A percentile compares a stretch with the other conserved stretches of the same genome.
Evolutionary conservation across 2,797 vertebrate genomes (phyloP).

Genomic region (Myotis planiceps): DNA sequence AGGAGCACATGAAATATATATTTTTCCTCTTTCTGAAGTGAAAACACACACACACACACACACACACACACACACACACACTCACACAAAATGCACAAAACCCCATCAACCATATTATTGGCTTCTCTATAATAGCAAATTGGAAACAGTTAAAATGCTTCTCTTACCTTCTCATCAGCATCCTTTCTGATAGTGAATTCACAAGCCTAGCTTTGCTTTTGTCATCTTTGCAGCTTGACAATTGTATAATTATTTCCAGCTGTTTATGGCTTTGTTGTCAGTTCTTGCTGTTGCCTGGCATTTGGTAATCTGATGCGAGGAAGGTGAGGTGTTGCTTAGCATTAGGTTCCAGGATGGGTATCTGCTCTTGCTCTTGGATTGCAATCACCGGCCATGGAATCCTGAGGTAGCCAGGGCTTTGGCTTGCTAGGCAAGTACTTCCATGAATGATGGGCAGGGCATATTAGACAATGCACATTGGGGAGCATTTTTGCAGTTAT

Average conservation of each 20-base stretch:
- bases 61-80: not conserved
- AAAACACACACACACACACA: not conserved
- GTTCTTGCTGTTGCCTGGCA: constrained; percentile 69
- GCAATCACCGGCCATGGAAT: not conserved
- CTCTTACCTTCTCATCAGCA: constrained; percentile 80
- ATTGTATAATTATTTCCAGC: constrained; percentile 74
- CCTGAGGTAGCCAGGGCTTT: not conserved
- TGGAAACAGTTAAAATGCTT: constrained; percentile 72
- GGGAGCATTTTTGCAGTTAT: not conserved
- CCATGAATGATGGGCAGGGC: not conserved
- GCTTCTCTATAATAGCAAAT: constrained; percentile 79
- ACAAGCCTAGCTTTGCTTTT: constrained; percentile 55
- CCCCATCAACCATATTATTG: constrained; percentile 71
- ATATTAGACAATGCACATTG: not conserved
- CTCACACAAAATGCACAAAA: not conserved
- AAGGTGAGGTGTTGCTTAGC: constrained; percentile 50
- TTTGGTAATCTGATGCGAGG: constrained; percentile 66
- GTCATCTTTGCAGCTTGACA: constrained; percentile 72
- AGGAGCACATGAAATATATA: not conserved
- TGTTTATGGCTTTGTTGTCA: constrained; percentile 72
- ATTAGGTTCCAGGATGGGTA: not conserved
- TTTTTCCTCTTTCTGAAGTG: constrained; percentile 74
- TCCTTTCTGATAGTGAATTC: constrained; percentile 76
- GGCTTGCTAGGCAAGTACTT: not conserved
- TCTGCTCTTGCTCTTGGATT: not conserved